Conservation (phyloP, 2,113 vertebrate species). For the Ceyx cyanopectus region DNA sequence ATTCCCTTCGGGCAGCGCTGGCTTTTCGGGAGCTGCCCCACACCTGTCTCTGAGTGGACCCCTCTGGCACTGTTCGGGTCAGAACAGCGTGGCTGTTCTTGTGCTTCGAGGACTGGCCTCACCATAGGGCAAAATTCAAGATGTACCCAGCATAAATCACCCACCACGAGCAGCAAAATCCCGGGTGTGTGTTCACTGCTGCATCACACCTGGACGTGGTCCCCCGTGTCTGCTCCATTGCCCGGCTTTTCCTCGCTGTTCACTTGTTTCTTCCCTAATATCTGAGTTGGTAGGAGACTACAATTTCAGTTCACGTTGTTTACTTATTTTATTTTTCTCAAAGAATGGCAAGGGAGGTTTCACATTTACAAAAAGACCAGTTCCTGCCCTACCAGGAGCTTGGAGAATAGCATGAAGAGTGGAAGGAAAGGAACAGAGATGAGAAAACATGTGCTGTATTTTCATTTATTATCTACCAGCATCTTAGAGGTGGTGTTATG, state of each 20-base stretch:
- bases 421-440: background rate
- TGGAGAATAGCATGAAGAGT: background rate
- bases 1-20: fast-evolving
- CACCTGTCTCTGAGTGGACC: background rate
- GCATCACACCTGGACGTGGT: fast-evolving
- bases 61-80: fast-evolving
- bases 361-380: background rate
- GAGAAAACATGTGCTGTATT: background rate
- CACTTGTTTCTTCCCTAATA: background rate
- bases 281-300: background rate
- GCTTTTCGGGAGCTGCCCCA: background rate
- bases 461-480: background rate
- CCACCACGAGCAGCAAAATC: fast-evolving
- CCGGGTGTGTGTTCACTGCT: no score
- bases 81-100: background rate
- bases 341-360: background rate
- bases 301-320: fast-evolving
- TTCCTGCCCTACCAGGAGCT: background rate
- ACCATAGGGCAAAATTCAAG: background rate
- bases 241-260: background rate
- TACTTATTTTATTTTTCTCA: background rate
- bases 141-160: background rate
- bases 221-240: background rate
- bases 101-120: background rate
- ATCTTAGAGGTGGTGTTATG: background rate